A percentile compares a stretch with the other conserved stretches of the same genome.
These are phyloP conservation scores for Melitaea cinxia DNA, from an alignment of 1,140 invertebrate species.

Conservation along the genomic window DNA sequence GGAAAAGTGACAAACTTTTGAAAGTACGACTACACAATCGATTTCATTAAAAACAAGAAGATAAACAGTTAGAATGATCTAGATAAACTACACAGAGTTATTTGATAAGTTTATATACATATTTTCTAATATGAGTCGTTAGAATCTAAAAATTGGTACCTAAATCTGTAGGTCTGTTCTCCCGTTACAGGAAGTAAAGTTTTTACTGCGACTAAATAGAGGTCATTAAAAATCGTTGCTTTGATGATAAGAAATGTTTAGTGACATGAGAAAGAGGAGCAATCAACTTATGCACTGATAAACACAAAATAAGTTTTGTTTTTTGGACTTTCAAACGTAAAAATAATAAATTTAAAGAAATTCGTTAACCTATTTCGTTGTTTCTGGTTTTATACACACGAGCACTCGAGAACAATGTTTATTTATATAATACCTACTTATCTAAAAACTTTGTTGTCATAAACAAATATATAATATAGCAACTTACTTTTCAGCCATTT, in stretches of 20 bases:
- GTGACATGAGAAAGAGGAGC: constrained; percentile 9
- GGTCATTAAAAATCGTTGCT: constrained; percentile 9
- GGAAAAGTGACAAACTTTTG: too few relatives aligned
- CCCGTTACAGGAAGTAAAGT: background rate
- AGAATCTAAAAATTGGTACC: too few relatives aligned
- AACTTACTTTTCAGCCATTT: constrained; percentile 75
- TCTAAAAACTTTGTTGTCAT: constrained; percentile 15
- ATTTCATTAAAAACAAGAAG: too few relatives aligned
- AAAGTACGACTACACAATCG: too few relatives aligned
- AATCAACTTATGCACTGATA: constrained; percentile 8
- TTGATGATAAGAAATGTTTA: background rate
- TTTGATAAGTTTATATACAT: background rate
- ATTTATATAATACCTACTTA: constrained; percentile 50
- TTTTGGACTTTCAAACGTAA: background rate
- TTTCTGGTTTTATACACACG: constrained; percentile 8
- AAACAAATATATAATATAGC: constrained; percentile 4
- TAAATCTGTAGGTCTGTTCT: background rate
- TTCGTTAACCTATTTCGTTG: constrained; percentile 17
- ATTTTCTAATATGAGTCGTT: background rate
- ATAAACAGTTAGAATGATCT: background rate
- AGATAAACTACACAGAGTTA: background rate
- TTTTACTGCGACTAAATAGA: constrained; percentile 1
- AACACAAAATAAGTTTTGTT: background rate
- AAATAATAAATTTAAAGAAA: constrained; percentile 15
- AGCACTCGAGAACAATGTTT: constrained; percentile 40